Evolutionary conservation across 2,113 vertebrate genomes (phyloP).

Genomic region (Ochotona curzoniae): DNA sequence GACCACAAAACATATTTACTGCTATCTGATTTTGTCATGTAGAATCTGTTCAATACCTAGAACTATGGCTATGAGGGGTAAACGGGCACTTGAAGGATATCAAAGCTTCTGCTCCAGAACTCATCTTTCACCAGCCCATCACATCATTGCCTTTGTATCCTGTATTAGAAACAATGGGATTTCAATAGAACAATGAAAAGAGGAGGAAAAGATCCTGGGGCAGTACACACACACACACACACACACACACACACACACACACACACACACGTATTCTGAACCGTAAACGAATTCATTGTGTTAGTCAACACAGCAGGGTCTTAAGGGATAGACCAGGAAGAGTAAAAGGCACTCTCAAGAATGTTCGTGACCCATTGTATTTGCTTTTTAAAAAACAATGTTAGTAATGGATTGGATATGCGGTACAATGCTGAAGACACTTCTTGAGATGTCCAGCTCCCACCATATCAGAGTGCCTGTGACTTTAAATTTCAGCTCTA

Average conservation of each 20-base stretch:
- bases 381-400: not conserved
- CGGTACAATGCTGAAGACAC: too few relatives aligned
- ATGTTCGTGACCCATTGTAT: not conserved
- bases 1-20: not conserved
- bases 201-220: not conserved
- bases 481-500: too few relatives aligned
- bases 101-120: not conserved
- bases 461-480: too few relatives aligned
- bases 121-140: not conserved
- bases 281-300: not conserved
- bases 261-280: not conserved
- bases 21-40: not conserved
- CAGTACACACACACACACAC: not conserved
- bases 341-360: not conserved
- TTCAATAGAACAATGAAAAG: not conserved
- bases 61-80: accelerated
- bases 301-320: not conserved
- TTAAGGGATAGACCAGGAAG: not conserved
- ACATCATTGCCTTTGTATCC: not conserved
- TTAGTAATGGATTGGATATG: too few relatives aligned
- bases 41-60: not conserved
- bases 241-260: not conserved
- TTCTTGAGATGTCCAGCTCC: too few relatives aligned
- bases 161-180: not conserved
- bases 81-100: not conserved